phyloP scores from a whole-genome alignment of 2,113 vertebrate genomes.

The Atlantisia rogersi region DNA sequence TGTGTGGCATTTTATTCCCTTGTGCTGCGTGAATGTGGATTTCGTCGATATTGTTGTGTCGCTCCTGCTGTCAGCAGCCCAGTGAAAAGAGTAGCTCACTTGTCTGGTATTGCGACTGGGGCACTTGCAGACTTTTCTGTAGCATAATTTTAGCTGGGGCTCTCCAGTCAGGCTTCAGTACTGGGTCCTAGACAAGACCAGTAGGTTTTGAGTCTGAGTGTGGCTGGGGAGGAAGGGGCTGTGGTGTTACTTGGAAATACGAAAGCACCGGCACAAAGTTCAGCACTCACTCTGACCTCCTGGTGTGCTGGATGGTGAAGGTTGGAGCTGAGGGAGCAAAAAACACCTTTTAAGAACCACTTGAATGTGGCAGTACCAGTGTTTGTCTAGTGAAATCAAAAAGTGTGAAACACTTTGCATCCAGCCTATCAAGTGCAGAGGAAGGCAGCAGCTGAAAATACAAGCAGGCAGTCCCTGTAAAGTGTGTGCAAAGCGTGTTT shows the following conservation, averaged over 20 bases:
- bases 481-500: neutral
- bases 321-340: neutral
- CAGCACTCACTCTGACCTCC: neutral
- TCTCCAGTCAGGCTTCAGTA: neutral
- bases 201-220: neutral
- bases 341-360: neutral
- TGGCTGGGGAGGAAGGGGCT: neutral
- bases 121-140: neutral
- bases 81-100: constrained; percentile 33
- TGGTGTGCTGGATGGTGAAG: neutral
- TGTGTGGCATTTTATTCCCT: constrained; percentile 50
- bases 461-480: neutral
- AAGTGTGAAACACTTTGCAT: neutral
- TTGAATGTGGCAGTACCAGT: accelerated
- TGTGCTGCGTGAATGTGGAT: constrained; percentile 51
- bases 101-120: neutral
- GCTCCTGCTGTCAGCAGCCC: constrained; percentile 45
- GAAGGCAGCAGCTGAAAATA: neutral
- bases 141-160: neutral
- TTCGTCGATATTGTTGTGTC: constrained; percentile 39
- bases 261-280: neutral
- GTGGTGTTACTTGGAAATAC: neutral
- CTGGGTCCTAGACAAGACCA: neutral
- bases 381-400: neutral
- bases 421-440: neutral